Conservation (phyloP, 2,888 invertebrate species). For the Miltochrista miniata region DNA sequence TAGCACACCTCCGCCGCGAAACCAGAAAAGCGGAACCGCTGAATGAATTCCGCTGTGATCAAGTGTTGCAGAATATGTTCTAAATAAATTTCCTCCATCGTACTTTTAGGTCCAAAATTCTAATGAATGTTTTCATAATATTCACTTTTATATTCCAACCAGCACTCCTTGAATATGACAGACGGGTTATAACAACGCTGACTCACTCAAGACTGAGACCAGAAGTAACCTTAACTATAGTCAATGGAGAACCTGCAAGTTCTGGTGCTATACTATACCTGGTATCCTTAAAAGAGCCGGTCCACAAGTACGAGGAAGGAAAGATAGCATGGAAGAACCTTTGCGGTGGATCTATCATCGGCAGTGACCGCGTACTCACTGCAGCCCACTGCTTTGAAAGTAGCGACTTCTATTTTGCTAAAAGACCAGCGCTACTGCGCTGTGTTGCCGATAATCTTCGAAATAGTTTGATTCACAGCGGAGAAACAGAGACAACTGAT, state of each 20-base stretch:
- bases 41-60: too few species aligned
- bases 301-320: constrained; percentile 8
- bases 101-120: constrained; percentile 2
- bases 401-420: constrained; percentile 45
- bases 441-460: constrained; percentile 53
- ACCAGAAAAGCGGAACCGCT: too few species aligned
- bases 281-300: constrained; percentile 58
- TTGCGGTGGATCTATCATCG: constrained; percentile 66
- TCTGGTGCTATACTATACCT: constrained; percentile 55
- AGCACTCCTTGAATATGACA: constrained; percentile 37
- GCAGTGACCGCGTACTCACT: constrained; percentile 46
- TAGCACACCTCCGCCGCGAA: too few species aligned
- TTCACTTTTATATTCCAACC: constrained; percentile 26
- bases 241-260: constrained; percentile 49
- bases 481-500: constrained; percentile 33
- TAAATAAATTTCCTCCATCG: not conserved
- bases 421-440: constrained; percentile 38
- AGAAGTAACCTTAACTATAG: constrained; percentile 43
- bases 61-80: not conserved
- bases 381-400: constrained; percentile 71
- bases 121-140: constrained; percentile 40
- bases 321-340: constrained; percentile 50
- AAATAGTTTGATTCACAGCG: constrained; percentile 42
- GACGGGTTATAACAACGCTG: constrained; percentile 54
- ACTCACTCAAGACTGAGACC: constrained; percentile 51